These are phyloP conservation scores for Nyctibius grandis DNA, from an alignment of 2,797 vertebrate genomes.

Conservation along the genomic window DNA sequence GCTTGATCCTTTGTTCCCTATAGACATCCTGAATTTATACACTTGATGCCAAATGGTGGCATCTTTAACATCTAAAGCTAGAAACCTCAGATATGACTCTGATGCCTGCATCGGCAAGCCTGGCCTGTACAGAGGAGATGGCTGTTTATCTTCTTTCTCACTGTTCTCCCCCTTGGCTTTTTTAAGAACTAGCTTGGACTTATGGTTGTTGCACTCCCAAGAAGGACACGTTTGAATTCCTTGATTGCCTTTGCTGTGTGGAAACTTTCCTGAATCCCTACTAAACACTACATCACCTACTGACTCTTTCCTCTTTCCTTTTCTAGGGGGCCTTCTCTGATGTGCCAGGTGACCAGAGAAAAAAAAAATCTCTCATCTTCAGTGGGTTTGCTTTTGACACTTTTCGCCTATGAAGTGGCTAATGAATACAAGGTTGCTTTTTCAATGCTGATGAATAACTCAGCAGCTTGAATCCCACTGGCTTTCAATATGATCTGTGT, in stretches of 20 bases:
- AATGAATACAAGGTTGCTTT: not conserved
- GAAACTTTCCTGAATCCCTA: not conserved
- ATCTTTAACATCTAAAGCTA: not conserved
- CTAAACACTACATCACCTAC: not conserved
- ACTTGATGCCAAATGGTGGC: not conserved
- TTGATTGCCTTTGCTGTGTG: not conserved
- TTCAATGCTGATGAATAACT: not conserved
- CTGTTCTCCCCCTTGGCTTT: not conserved
- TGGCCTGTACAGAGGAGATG: not conserved
- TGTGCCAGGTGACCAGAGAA: not conserved
- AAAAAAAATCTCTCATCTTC: not conserved
- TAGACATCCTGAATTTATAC: not conserved
- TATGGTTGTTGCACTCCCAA: not conserved
- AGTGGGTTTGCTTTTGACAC: not conserved
- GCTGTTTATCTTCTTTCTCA: not conserved
- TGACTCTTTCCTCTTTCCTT: not conserved
- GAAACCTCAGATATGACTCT: not conserved
- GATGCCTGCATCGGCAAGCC: not conserved
- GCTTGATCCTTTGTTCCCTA: not conserved
- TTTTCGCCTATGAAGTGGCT: not conserved
- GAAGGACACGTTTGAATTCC: fast-evolving
- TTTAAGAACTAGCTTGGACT: not conserved
- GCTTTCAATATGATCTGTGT: not conserved
- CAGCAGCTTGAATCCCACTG: not conserved
- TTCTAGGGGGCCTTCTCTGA: not conserved